phyloP scores from a whole-genome alignment of 2,888 invertebrate genomes.

The Drosophila merina region DNA sequence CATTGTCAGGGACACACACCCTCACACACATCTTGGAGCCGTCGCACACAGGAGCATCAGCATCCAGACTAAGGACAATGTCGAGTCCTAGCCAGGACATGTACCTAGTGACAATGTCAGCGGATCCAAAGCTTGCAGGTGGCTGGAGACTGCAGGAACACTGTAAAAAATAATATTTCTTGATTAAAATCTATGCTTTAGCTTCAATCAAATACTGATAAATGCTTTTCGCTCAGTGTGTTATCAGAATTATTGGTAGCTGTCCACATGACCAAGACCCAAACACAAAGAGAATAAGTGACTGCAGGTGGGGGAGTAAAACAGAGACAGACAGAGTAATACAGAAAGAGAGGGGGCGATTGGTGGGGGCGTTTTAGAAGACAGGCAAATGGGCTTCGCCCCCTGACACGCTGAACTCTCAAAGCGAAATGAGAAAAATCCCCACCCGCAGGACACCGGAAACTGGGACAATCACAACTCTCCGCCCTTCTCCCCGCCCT shows the following conservation, averaged over 20 bases:
- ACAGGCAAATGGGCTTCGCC: conserved; percentile 69
- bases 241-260: conserved; percentile 73
- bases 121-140: conserved; percentile 7
- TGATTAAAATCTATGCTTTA: background rate
- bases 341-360: background rate
- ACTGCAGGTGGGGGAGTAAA: conserved; percentile 13
- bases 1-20: conserved; percentile 58
- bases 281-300: conserved; percentile 44
- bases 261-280: conserved; percentile 64
- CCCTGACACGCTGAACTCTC: conserved; percentile 76
- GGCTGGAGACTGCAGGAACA: conserved; percentile 2
- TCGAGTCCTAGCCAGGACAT: conserved; percentile 44
- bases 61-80: conserved; percentile 44
- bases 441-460: conserved; percentile 65
- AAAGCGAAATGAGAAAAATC: conserved; percentile 71
- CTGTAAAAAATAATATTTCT: background rate
- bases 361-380: conserved; percentile 45
- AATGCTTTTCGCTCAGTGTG: conserved; percentile 33
- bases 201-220: background rate
- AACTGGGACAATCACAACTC: conserved; percentile 62
- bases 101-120: conserved; percentile 46
- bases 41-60: conserved; percentile 20
- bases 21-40: conserved; percentile 11
- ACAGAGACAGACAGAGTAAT: conserved; percentile 8
- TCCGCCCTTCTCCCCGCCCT: background rate